Base-by-base conservation (phyloP, 2,797 vertebrate genomes). In the Delichon dasypus region DNA sequence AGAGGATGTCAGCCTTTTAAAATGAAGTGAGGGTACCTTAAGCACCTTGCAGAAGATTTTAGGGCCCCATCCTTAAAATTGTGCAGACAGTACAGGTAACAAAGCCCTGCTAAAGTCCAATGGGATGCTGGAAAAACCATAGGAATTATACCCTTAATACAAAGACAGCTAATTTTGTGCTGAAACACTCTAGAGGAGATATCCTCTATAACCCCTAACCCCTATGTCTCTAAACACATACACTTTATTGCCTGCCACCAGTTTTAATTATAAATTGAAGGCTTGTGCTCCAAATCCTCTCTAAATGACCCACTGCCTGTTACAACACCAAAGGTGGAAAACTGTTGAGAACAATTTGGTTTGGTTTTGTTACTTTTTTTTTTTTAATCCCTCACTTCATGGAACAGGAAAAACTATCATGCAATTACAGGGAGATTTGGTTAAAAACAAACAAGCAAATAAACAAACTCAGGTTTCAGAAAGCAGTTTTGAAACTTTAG, bases 361-460 rank as follows among this genome's bases (percentile, higher is more conserved):
- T 85, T 85, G 16, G 5, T n/a, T 81, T 9, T 1, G 13, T 1
- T 42, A 11, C 38, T 25, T 14, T 19, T 68, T 45, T 17, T 70
- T 32, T 55, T 40, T 71, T 30, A 71, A 62, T 58, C 8, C 32
- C 10, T 85, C 34, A 36, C 26, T 75, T 87, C 38, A 32, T 15
- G 10, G 36, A 78, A 16, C 16, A 89, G 25, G 38, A 75, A 89
- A 88, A 84, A 25, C 2, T 5, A 42, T 16, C 11, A 25, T 36
- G 26, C 32, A 92, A 82, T 70, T 91, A 27, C 13, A 61, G 23
- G 67, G 26, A 81, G 14, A 36, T 76, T 94, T 95, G n/a, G 17
- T 93, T 88, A 44, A 85, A 93, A 93, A 95, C 7, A 75, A 88
- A 73, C 13, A 75, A 64, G 13, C 15, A 84, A 95, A 80, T 77